Evolutionary conservation across 2,113 vertebrate genomes (phyloP), one percentile per base, ranked within the genome.

Genomic region (Cardinalis cardinalis): DNA sequence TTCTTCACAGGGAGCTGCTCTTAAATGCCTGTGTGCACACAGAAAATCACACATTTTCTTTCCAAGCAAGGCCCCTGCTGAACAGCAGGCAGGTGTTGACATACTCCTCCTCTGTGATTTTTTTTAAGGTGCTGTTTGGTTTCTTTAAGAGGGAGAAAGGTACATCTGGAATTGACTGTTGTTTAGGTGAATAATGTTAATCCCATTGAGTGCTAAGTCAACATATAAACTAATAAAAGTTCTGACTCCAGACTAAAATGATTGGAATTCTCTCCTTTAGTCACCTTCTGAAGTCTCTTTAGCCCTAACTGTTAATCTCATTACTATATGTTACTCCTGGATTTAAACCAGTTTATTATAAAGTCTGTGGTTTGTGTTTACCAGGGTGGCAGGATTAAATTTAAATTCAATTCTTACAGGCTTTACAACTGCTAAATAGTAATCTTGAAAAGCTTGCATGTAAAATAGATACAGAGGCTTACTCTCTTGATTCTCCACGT

Each of bases 181-280:
- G 28, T 69, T 90, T 90, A 75, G 80, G 43, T 90, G 81, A 72
- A 82, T 87, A 60, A 82, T 26, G 36, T 63, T 91, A 92, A 92
- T 82, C 74, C 59, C 55, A 63, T 43, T 49, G 92, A 94, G 80
- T 72, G 81, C 71, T 79, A 92, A 66, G 0, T 85, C 66, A 87
- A 70, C n/a, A 59, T 69, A 65, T 12, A 51, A 69, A 87, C 51
- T 48, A 79, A 61, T 59, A 40, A 34, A 88, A 83, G 41, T 64
- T 84, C 53, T 69, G 15, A 61, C 38, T 81, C 41, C 10, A 41
- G 64, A 38, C 43, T 59, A 28, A 78, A 81, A 31, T 61, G 56
- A 51, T 34, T 61, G 73, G 32, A 81, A 75, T 88, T 87, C 77
- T 31, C 31, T 63, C 26, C 58, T 74, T 41, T 9, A 46, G 32